Base-by-base conservation (phyloP, 2,888 invertebrate species). In the Scaptomyza parva region DNA sequence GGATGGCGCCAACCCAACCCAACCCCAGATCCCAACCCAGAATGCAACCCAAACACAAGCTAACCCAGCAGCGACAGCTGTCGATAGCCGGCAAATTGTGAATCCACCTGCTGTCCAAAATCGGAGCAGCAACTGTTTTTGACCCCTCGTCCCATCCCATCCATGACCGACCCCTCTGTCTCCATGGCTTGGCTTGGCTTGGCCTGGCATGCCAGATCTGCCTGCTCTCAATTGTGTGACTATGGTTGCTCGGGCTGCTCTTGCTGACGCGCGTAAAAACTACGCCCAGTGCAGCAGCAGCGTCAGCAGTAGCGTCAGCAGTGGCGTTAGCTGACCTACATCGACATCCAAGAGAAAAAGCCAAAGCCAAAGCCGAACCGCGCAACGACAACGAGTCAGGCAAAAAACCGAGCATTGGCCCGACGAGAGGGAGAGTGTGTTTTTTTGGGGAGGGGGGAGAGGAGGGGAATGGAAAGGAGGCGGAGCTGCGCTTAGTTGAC, bases 231-330 rank as follows among this genome's bases (percentile, higher is more conserved):
- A 18, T 37, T 39, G 26, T 26, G 33, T 35, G 35, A 26, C n/a
- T 43, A 3, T 44, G 43, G n/a, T 44, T 47, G 61, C 61, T 54
- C 26, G 43, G 54, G 37, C 57, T 52, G 51, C 52, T 80, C 75
- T 78, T 81, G 82, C 82, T 82, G 82, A 82, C 82, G 82, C 87
- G 82, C 86, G 86, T 86, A 76, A 76, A 73, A 83, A 71, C 76
- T 73, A 79, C 86, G 80, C 86, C 80, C 87, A 72, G 50, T 69
- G 72, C 66, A 83, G 51, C 75, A 62, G 14, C n/a, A 35, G 33
- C 33, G 14, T 4, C 33, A 33, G 33, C 33, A 33, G 33, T 6
- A 33, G 35, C 65, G 7, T 5, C 24, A 24, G 24, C 24, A 55
- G 26, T 37, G 26, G 41, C 33, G 43, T 39, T 47, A 57, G 59